Evolutionary conservation across 37 sponge, comb jelly and placozoan genomes (phyloP), one percentile per base, ranked within the genome.

Genomic region (Cladorhizidae sp.): DNA sequence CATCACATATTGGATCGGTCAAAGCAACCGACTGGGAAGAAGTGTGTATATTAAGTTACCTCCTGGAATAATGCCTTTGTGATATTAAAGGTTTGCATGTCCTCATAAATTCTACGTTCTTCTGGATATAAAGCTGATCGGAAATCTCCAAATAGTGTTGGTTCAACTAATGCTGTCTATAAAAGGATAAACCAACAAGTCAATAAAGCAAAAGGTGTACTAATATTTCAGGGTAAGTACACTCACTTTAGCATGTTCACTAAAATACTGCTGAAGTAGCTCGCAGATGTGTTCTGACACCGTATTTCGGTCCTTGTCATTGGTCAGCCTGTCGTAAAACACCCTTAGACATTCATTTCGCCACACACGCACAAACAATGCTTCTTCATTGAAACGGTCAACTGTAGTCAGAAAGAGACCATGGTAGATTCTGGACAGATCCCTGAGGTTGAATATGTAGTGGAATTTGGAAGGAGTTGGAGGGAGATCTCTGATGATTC

Each of bases 401-500:
- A 96, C 92, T 8, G 75, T 84, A 40, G 91, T 92, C 50, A 91
- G 74, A 40, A 69, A 92, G 54, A 98, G 91, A 3, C 99, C 99
- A 37, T 98, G 97, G 84, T 96, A 96, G 85, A 95, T 93, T 8
- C 99, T 92, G 0, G 99, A 98, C 49, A 98, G 87, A 67, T 98
- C 99, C 40, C 99, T 79, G 51, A 98, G 85, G 74, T 98, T 96
- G 88, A 98, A 98, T 62, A 98, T 98, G 91, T 98, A 98, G 81
- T 98, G 99, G 85, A 98, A 98, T 75, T 96, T 98, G 72, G 96
- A 96, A 15, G 99, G 99, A 42, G 96, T 98, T 15, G 99, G 99
- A 28, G 96, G 99, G 11, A 98, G 89, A 73, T 95, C 96, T 40
- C 84, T 76, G 20, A 98, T 93, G 18, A 96, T 86, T 1, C 86